Base-by-base conservation (phyloP, 2,113 vertebrate genomes). In the Petromus typicus region DNA sequence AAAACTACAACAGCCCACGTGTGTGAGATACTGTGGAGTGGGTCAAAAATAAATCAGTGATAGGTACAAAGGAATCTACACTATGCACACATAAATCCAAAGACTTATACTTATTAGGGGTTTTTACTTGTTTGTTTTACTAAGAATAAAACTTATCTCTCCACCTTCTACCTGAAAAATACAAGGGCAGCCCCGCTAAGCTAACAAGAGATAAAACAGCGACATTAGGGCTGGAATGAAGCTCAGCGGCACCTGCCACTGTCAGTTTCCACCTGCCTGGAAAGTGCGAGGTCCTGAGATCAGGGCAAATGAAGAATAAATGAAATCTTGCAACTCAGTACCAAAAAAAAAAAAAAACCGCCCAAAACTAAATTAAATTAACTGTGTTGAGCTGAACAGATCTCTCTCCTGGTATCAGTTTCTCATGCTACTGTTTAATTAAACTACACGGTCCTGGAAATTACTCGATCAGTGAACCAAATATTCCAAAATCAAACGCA, bases 61-160 rank as follows among this genome's bases (percentile, higher is more conserved):
- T 32, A 48, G 27, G 27, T 34, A 63, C n/a, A 54, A 30, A 78
- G 32, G 32, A 78, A 54, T n/a, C 48, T 54, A 10, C 10, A 78
- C 1, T 34, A 78, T 5, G 30, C 32, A 30, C 30, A 51, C 37
- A 56, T 17, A 86, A 76, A 56, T 66, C 34, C 25, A 27, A 20
- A 13, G 69, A 78, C 95, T 37, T 86, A 69, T 32, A 88, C 57
- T 48, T 3, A 32, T 64, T n/a, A 40, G 30, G 13, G 27, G 27
- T 40, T 32, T 37, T 40, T 73, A 34, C 57, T 78, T 90, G 6
- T 83, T 88, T 79, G 40, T 88, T 88, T 79, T 91, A 32, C 23
- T 89, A 67, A 95, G 61, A 93, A 67, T 3, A 69, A 67, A 94
- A 40, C 34, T 11, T 54, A 57, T 34, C 73, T 86, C 79, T 93